A percentile compares a stretch with the other conserved stretches of the same genome.
Evolutionary conservation across 2,888 invertebrate genomes (phyloP).

Genomic region (Dendrolimus pini): DNA sequence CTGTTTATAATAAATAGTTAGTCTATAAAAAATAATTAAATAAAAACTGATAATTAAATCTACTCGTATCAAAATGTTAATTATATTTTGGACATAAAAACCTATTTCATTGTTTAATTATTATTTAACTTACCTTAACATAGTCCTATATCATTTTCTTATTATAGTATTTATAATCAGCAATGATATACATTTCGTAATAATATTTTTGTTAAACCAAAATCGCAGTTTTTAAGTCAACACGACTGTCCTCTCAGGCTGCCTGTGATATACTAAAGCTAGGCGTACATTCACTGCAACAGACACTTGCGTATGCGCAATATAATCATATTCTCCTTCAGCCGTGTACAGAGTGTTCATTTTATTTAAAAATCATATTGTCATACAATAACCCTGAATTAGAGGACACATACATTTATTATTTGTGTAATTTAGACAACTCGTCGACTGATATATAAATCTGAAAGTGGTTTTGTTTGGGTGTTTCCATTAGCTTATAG

Average conservation of each 20-base stretch:
- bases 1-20: no score
- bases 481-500: no score
- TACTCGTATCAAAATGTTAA: not conserved
- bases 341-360: not conserved
- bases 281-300: not conserved
- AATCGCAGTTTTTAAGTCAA: not conserved
- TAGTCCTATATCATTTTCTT: not conserved
- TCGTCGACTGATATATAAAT: not conserved
- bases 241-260: not conserved
- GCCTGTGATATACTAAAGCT: not conserved
- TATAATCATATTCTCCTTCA: not conserved
- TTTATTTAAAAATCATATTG: not conserved
- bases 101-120: not conserved
- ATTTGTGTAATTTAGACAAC: not conserved
- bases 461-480: no score
- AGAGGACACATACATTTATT: not conserved
- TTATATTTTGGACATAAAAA: not conserved
- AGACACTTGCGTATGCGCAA: conserved; percentile 4
- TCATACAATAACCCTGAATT: not conserved
- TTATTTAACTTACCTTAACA: not conserved
- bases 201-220: not conserved
- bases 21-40: no score
- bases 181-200: not conserved
- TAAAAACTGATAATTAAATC: no score
- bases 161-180: not conserved